Evolutionary conservation across 1,140 invertebrate genomes (phyloP).

Genomic region (Rhyacophila brunnea): DNA sequence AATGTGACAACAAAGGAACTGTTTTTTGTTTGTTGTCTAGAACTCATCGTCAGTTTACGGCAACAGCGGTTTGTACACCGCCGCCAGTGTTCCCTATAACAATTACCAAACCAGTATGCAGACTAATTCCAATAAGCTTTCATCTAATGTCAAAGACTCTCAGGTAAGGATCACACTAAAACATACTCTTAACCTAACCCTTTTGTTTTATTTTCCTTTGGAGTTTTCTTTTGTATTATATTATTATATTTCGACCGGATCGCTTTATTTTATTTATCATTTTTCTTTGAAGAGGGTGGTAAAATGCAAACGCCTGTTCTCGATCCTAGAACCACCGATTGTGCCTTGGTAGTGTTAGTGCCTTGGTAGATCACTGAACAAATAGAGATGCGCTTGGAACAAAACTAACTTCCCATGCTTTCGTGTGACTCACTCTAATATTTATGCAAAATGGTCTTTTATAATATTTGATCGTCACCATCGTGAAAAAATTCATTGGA

Average conservation of each 20-base stretch:
- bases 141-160: constrained; percentile 33
- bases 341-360: no score
- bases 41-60: constrained; percentile 47
- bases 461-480: no score
- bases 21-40: constrained; percentile 16
- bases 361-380: no score
- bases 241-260: background rate
- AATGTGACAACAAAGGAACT: background rate
- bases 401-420: no score
- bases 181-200: background rate
- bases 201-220: background rate
- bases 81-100: constrained; percentile 29
- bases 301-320: no score
- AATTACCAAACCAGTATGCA: constrained; percentile 27
- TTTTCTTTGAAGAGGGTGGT: no score
- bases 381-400: no score
- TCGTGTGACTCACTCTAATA: no score
- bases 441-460: no score
- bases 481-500: no score
- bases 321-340: no score
- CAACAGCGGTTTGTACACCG: constrained; percentile 47
- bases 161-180: constrained; percentile 19
- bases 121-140: constrained; percentile 32
- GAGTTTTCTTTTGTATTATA: background rate
- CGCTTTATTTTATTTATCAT: no score